A percentile compares a stretch with the other conserved stretches of the same genome.
Evolutionary conservation across 2,888 invertebrate genomes (phyloP).

Genomic region (Drosophila subsilvestris): DNA sequence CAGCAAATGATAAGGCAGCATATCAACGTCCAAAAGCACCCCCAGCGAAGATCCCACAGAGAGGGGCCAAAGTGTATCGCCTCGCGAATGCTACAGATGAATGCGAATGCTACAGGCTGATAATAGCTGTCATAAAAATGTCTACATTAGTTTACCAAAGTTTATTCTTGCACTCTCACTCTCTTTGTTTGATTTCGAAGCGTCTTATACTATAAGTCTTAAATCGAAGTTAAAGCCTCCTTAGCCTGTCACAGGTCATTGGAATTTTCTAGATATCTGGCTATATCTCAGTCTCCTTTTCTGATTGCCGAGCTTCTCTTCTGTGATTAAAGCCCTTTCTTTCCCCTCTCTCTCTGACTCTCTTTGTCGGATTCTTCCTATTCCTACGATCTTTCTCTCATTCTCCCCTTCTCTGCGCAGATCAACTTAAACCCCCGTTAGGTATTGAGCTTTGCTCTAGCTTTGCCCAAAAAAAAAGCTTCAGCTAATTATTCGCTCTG

Average conservation of each 20-base stretch:
- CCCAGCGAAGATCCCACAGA: neutral
- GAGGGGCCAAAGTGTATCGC: neutral
- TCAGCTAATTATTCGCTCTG: constrained; percentile 32
- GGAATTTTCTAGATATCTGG: no score
- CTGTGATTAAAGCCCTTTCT: no score
- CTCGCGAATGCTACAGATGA: neutral
- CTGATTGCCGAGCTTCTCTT: no score
- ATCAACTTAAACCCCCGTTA: neutral
- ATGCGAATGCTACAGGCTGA: neutral
- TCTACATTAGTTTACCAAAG: no score
- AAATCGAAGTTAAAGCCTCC: neutral
- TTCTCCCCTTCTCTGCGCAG: neutral
- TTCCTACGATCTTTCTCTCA: neutral
- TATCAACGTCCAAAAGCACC: neutral
- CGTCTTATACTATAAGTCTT: neutral
- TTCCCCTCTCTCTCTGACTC: neutral
- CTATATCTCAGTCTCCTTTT: neutral
- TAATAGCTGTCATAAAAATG: neutral
- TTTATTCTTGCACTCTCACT: no score
- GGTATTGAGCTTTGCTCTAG: neutral
- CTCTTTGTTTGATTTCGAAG: neutral
- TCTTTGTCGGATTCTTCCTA: neutral
- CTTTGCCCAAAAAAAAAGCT: constrained; percentile 14
- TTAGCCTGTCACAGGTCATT: no score
- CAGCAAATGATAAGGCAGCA: neutral